These are phyloP conservation scores for Bubo scandiacus DNA, from an alignment of 2,113 vertebrate species.

Conservation along the genomic window DNA sequence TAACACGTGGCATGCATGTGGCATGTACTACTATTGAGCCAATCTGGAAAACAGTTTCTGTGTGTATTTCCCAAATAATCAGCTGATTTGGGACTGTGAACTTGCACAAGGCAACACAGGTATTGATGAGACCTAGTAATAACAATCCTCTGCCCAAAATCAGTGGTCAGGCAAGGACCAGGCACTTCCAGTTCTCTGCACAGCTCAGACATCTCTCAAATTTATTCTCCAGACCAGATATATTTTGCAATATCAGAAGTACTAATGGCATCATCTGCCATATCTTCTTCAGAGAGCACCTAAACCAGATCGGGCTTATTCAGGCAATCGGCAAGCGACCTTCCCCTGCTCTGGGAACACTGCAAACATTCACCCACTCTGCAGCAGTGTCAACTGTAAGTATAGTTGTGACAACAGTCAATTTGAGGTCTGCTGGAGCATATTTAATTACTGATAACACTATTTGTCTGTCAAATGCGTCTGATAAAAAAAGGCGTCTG, in stretches of 20 bases:
- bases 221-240: not conserved
- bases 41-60: not conserved
- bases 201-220: not conserved
- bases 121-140: not conserved
- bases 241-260: not conserved
- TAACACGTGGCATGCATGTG: not conserved
- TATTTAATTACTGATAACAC: not conserved
- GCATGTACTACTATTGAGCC: not conserved
- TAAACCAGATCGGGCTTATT: not conserved
- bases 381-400: not conserved
- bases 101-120: not conserved
- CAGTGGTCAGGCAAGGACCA: not conserved
- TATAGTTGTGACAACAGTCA: not conserved
- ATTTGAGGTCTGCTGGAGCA: not conserved
- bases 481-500: not conserved
- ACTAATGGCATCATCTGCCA: not conserved
- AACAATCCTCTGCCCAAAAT: not conserved
- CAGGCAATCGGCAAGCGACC: fast-evolving
- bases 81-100: not conserved
- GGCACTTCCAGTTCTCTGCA: not conserved
- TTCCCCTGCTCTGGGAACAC: not conserved
- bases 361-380: not conserved
- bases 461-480: not conserved
- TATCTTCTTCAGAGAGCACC: not conserved
- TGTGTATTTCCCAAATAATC: not conserved